Percentiles rank a stretch among this genome's conserved stretches.
These are phyloP conservation scores for Synanceia verrucosa DNA, from an alignment of 2,797 vertebrate species.

Conservation along the genomic window DNA sequence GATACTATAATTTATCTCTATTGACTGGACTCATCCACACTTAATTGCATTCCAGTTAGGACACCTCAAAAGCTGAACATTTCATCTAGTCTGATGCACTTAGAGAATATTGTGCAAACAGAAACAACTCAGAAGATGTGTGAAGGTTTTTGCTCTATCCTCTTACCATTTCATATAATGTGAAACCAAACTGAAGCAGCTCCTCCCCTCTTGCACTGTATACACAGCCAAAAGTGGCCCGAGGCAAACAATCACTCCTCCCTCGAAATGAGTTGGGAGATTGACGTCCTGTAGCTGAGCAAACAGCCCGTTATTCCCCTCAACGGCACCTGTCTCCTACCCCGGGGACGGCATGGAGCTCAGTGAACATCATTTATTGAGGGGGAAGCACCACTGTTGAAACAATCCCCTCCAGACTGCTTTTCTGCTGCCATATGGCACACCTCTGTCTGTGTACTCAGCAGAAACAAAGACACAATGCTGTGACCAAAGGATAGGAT, in stretches of 20 bases:
- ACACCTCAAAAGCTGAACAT: background rate
- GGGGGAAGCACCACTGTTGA: slow-evolving; percentile 54
- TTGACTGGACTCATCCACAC: slow-evolving; percentile 34
- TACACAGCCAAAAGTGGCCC: slow-evolving; percentile 39
- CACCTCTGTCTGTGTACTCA: slow-evolving; percentile 64
- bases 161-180: background rate
- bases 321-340: slow-evolving; percentile 62
- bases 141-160: background rate
- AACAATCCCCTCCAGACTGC: slow-evolving; percentile 70
- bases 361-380: slow-evolving; percentile 58
- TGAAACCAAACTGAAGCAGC: background rate
- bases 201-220: slow-evolving; percentile 11
- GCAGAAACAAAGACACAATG: slow-evolving; percentile 52
- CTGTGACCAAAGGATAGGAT: slow-evolving; percentile 14
- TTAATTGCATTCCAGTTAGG: slow-evolving; percentile 41
- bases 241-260: slow-evolving; percentile 51
- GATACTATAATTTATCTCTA: slow-evolving; percentile 42
- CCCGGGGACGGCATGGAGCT: slow-evolving; percentile 51
- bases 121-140: background rate
- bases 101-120: background rate
- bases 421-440: slow-evolving; percentile 76
- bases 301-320: slow-evolving; percentile 67
- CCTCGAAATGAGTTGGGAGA: slow-evolving; percentile 45
- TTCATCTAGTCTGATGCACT: background rate
- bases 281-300: slow-evolving; percentile 55